These are phyloP conservation scores for Nylanderia fulva DNA, from an alignment of 1,140 invertebrate species.

Conservation along the genomic window DNA sequence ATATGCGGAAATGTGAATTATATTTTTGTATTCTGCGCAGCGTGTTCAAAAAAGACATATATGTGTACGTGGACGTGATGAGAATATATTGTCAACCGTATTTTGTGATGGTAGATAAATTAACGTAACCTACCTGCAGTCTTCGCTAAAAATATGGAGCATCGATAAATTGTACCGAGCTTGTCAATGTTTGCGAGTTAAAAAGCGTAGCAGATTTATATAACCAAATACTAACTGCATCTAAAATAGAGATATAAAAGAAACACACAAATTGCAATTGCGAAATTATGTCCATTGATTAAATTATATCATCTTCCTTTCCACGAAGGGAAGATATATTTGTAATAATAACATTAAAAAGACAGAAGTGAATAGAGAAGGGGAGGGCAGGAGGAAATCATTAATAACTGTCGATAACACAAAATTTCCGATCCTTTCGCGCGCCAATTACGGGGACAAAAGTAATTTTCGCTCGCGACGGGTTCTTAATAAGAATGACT, in stretches of 20 bases:
- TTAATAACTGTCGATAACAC: conserved; percentile 61
- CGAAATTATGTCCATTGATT: neutral
- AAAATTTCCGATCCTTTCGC: conserved; percentile 29
- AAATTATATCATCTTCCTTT: neutral
- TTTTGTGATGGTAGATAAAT: conserved; percentile 25
- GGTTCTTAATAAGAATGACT: conserved; percentile 35
- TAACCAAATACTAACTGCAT: neutral
- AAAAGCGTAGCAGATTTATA: neutral
- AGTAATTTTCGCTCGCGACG: conserved; percentile 48
- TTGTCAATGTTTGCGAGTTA: neutral
- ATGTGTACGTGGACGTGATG: neutral
- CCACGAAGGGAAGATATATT: conserved; percentile 1
- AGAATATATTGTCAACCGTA: neutral
- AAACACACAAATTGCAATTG: neutral
- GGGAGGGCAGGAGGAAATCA: neutral
- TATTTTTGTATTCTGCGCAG: conserved; percentile 39
- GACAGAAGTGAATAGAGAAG: neutral
- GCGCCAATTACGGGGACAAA: conserved; percentile 53
- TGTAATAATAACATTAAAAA: conserved; percentile 20
- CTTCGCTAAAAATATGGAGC: neutral
- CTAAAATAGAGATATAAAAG: neutral
- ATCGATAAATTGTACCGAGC: neutral
- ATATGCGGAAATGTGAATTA: neutral
- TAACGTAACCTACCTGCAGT: conserved; percentile 9
- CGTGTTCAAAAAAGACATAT: neutral